Base-by-base conservation (phyloP, 1,140 invertebrate genomes). In the Stegodyphus dumicola region DNA sequence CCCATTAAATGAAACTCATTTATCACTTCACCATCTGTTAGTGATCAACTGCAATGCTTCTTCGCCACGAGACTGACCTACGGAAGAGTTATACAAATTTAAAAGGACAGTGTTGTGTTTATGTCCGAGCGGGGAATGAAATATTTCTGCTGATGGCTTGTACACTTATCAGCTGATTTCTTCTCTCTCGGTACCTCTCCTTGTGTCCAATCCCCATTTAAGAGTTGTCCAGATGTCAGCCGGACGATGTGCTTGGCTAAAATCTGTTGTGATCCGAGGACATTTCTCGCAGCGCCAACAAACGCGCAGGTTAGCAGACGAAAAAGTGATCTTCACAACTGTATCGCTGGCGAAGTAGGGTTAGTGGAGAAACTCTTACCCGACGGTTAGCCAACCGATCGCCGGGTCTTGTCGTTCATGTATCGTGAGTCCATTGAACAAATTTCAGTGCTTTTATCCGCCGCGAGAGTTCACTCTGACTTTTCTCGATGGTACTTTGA, bases 291-390 rank as follows among this genome's bases (percentile, higher is more conserved):
- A 13, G n/a, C 65, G 67, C 33, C 67, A 69, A 52, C 33, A 48
- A 71, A 53, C 67, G 51, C n/a, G 48, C 69, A 71, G 18, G n/a
- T 71, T 52, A 80, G 70, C 49, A 74, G 71, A 73, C 70, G 79
- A 64, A 51, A 53, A 73, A 51, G 52, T 65, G 70, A 81, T 67
- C 65, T 67, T 17, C 65, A 60, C 78, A 66, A 78, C 15, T 78
- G 69, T 71, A n/a, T 17, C 54, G 71, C 33, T 77, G 64, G 49
- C 81, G 60, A 85, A 85, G 81, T 85, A 85, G 81, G 81, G 81
- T 85, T 85, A 85, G 81, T 85, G 65, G 79, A 74, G 48, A 73
- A 74, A 81, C 79, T 74, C 54, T 70, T 81, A 18, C 79, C 79
- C 5, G 79, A 81, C 79, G 70, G 79, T 64, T 81, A 81, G 70